phyloP scores from a whole-genome alignment of 2,113 vertebrate species.

The Hylia prasina region DNA sequence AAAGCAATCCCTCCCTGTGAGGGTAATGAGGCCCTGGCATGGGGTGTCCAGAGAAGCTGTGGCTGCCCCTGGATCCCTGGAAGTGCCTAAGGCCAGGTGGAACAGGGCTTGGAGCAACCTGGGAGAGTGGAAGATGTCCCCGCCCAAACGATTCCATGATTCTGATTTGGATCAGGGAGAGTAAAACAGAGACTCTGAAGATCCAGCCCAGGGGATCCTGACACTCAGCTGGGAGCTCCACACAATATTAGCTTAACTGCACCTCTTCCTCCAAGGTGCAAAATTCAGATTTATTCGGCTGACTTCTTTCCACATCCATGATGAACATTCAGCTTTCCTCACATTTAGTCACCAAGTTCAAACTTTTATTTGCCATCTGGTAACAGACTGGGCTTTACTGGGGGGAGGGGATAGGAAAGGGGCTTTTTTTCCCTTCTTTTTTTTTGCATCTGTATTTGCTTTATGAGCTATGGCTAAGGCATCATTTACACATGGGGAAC shows the following conservation, averaged over 20 bases:
- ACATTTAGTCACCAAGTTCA: conserved; percentile 3
- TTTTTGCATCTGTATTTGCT: conserved; percentile 73
- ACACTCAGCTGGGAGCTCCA: neutral
- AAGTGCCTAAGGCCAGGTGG: neutral
- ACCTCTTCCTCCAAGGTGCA: neutral
- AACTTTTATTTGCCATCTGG: conserved; percentile 75
- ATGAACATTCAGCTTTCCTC: conserved; percentile 44
- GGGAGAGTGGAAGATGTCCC: neutral
- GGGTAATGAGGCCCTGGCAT: neutral
- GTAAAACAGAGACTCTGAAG: neutral
- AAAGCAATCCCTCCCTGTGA: neutral
- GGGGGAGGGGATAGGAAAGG: neutral
- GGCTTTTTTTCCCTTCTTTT: neutral
- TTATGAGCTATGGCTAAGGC: conserved; percentile 72
- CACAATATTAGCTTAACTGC: neutral
- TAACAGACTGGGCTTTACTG: conserved; percentile 17
- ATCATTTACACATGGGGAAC: conserved; percentile 72
- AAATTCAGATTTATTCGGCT: neutral
- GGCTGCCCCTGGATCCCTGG: neutral
- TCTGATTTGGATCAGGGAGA: neutral
- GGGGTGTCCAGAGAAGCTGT: neutral
- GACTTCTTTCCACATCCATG: neutral
- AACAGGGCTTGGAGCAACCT: rapidly evolving
- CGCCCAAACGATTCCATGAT: neutral
- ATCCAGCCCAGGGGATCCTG: neutral